phyloP scores from a whole-genome alignment of 1,140 invertebrate genomes.

The Euschistus heros region DNA sequence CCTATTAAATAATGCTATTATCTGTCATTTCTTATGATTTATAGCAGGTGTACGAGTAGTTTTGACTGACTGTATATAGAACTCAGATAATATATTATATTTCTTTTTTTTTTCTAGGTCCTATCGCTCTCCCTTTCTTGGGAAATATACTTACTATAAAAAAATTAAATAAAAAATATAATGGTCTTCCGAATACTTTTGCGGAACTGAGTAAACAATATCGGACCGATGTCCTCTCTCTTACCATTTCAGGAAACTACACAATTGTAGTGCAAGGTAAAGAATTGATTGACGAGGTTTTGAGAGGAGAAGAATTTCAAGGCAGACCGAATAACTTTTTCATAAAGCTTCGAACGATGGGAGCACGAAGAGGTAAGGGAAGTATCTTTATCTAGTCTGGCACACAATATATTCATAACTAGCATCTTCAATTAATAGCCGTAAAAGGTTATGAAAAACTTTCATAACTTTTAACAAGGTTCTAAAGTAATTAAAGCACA shows the following conservation, averaged over 20 bases:
- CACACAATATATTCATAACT: slow-evolving; percentile 43
- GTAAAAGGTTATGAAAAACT: background rate
- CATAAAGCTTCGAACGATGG: slow-evolving; percentile 53
- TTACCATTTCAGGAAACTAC: slow-evolving; percentile 51
- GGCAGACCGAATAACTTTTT: slow-evolving; percentile 64
- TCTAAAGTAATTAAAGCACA: too few species aligned
- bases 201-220: slow-evolving; percentile 46
- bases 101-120: slow-evolving; percentile 43
- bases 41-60: too few species aligned
- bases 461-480: background rate
- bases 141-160: slow-evolving; percentile 50
- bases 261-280: slow-evolving; percentile 50
- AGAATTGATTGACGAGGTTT: slow-evolving; percentile 45
- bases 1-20: too few species aligned
- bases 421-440: slow-evolving; percentile 37
- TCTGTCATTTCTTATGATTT: too few species aligned
- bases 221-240: slow-evolving; percentile 48
- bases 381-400: slow-evolving; percentile 38
- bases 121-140: slow-evolving; percentile 51
- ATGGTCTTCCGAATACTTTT: slow-evolving; percentile 52
- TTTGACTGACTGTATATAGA: too few species aligned
- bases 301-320: slow-evolving; percentile 53
- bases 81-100: too few species aligned
- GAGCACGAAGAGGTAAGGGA: slow-evolving; percentile 44
- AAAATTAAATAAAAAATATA: slow-evolving; percentile 39